Base-by-base conservation (phyloP, 2,797 vertebrate genomes). In the Hephaestus fuliginosus region DNA sequence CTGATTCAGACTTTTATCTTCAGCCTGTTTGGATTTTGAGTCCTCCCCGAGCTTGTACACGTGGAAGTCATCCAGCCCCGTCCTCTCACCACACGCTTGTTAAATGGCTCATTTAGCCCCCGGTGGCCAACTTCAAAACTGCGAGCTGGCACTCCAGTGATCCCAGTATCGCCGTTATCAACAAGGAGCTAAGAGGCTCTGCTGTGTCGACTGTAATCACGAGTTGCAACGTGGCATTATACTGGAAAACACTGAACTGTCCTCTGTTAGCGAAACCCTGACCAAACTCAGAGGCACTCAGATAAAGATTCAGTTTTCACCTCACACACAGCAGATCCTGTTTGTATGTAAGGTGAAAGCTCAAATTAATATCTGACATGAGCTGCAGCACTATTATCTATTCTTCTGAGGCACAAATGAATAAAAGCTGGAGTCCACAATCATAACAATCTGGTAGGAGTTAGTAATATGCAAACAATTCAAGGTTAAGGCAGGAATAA, bases 51-150 rank as follows among this genome's bases (percentile, higher is more conserved):
- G 18, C 33, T 11, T 52, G 44, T n/a, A 25, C 53, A 48, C 41
- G 46, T 13, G 4, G 15, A 67, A 39, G 20, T 65, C 66, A n/a
- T 44, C 44, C 55, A 48, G 52, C 33, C 41, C 10, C n/a, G 18
- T 58, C 41, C 43, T 30, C 33, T 55, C 41, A 66, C 22, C 41
- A 36, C 43, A 51, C n/a, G 22, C 67, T 66, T 52, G 53, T 15
- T 48, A 20, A 73, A 78, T 12, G 70, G 44, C 70, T 83, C 74
- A 61, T 80, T 86, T 22, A 76, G 67, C 83, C 81, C 65, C 83
- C 39, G 2, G 75, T 71, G 77, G 80, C 44, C 49, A 12, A 58
- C 55, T 55, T 55, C 25, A 67, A 30, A 68, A 72, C 57, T 80
- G 66, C 53, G 14, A n/a, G 20, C 9, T 65, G 52, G 12, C 43